Conservation (phyloP, 1,140 invertebrate species). For the Radopholus similis region DNA sequence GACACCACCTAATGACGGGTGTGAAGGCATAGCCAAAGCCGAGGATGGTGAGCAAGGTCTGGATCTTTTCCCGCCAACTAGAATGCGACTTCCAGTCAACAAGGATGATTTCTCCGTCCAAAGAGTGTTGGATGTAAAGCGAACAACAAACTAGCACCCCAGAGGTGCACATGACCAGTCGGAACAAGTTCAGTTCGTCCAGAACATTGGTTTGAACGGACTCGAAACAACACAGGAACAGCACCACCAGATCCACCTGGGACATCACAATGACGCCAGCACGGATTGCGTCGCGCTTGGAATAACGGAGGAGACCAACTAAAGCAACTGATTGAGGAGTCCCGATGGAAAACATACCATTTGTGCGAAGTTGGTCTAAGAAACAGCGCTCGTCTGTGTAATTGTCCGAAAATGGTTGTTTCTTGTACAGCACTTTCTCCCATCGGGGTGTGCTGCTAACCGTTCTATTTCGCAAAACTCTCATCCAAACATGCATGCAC, state of each 20-base stretch:
- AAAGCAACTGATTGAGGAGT: constrained; percentile 34
- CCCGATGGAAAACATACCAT: constrained; percentile 63
- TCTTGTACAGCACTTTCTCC: constrained; percentile 83
- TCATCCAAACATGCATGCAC: too few relatives aligned
- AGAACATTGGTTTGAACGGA: constrained; percentile 23
- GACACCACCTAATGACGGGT: constrained; percentile 55
- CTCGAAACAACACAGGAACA: constrained; percentile 66
- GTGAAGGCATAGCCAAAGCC: constrained; percentile 50
- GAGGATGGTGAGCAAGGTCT: constrained; percentile 42
- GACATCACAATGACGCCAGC: constrained; percentile 73
- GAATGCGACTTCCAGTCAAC: neutral
- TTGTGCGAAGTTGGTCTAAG: constrained; percentile 78
- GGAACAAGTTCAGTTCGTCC: neutral
- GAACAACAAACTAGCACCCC: neutral
- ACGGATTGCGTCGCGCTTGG: constrained; percentile 69
- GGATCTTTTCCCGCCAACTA: constrained; percentile 23
- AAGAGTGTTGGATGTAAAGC: too few relatives aligned
- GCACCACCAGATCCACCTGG: constrained; percentile 72
- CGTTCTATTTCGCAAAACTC: too few relatives aligned
- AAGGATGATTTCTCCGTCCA: too few relatives aligned
- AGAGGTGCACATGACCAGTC: neutral
- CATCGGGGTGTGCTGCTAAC: too few relatives aligned
- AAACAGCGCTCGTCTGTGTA: constrained; percentile 78
- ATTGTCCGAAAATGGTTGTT: constrained; percentile 80
- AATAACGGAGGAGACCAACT: constrained; percentile 71